Conservation (phyloP, 2,797 vertebrate species). For the Eulemur rubriventer region DNA sequence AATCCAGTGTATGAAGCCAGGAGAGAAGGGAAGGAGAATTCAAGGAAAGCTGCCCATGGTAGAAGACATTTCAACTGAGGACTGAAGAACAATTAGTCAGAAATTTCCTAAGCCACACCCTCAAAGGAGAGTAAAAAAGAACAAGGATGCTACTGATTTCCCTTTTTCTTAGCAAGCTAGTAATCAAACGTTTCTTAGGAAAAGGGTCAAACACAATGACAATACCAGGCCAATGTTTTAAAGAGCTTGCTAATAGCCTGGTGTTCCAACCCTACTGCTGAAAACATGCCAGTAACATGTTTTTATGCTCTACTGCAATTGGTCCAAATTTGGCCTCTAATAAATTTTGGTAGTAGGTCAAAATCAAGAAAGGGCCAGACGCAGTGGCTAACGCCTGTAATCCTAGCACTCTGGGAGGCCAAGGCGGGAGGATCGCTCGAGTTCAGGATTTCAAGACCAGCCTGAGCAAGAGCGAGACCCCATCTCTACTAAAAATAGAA, state of each 20-base stretch:
- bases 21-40: not conserved
- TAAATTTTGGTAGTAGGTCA: not conserved
- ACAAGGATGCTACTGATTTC: not conserved
- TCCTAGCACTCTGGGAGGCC: too few relatives aligned
- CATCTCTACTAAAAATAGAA: too few relatives aligned
- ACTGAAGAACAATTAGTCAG: not conserved
- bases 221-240: not conserved
- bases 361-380: not conserved
- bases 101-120: not conserved
- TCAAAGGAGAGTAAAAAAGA: not conserved
- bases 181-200: not conserved
- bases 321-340: not conserved
- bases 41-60: not conserved
- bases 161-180: not conserved
- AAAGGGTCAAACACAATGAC: not conserved
- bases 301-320: not conserved
- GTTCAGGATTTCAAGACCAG: too few relatives aligned
- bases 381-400: too few relatives aligned
- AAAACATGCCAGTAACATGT: not conserved
- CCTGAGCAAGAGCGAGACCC: too few relatives aligned
- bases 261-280: not conserved
- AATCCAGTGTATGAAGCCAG: not conserved
- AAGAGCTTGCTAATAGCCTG: not conserved
- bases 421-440: too few relatives aligned
- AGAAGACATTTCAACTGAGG: not conserved